Evolutionary conservation across 2,888 invertebrate species (phyloP), one percentile per base, ranked within the genome.

Genomic region (Lasioglossum leucozonium): DNA sequence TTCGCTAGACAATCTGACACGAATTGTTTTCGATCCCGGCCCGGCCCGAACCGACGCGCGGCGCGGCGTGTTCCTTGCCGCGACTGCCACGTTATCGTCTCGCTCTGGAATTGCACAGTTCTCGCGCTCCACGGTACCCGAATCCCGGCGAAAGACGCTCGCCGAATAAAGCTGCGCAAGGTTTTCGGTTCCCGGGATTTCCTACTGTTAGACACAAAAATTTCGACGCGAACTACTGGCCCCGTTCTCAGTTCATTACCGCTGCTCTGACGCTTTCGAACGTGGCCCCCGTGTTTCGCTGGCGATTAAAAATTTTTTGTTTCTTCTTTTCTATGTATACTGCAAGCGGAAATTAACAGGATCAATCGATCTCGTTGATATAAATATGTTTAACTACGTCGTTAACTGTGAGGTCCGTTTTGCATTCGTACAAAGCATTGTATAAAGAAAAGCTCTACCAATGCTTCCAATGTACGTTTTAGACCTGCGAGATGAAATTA

Each of bases 21-120:
- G 69, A 85, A 81, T 86, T 81, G 85, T 86, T 73, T 79, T 67
- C 73, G 75, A 85, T 81, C 81, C 72, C 10, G 13, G 40, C 69
- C 22, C 44, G 44, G 47, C 72, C n/a, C n/a, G n/a, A n/a, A n/a
- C n/a, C n/a, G n/a, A n/a, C n/a, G n/a, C n/a, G n/a, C n/a, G n/a
- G 40, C 69, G 34, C 44, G 44, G 47, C 72, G 34, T 78, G 34
- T 67, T 69, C 44, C 65, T 72, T 34, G 85, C 76, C 69, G 18
- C 72, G 76, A 67, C 80, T 75, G 74, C 75, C 77, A 73, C 13
- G 30, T 85, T 85, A 80, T 84, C 84, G 77, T 75, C 76, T 47
- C 40, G 40, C 22, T 34, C 30, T 44, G 13, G 5, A 67, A 80
- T 80, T 73, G 30, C 40, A 13, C 47, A 22, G 18, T 6, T 47